Conservation (phyloP, 37 sponge, comb jelly and placozoan species). For the Corticium candelabrum region DNA sequence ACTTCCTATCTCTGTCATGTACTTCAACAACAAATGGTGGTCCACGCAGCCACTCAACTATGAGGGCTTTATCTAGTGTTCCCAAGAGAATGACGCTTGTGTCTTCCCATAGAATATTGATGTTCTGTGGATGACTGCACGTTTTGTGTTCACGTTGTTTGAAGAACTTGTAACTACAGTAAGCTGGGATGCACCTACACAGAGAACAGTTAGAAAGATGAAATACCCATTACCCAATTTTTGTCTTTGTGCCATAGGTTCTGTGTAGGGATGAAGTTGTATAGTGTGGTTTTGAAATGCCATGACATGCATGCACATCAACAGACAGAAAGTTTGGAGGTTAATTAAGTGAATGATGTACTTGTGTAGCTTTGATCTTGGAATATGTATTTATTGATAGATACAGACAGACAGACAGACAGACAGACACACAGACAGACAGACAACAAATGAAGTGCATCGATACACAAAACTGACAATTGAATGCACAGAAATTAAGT, state of each 20-base stretch:
- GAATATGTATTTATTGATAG: too few species aligned
- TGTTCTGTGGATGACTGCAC: constrained; percentile 20
- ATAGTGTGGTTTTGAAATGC: too few species aligned
- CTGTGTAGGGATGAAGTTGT: too few species aligned
- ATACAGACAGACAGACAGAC: constrained; percentile 1
- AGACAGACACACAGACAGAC: too few species aligned
- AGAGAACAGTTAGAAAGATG: neutral
- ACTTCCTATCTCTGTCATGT: constrained; percentile 65
- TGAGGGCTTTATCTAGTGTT: constrained; percentile 21
- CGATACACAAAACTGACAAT: too few species aligned
- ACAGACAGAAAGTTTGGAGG: too few species aligned
- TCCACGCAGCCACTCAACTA: constrained; percentile 73
- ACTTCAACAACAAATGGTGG: constrained; percentile 70
- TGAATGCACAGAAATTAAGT: too few species aligned
- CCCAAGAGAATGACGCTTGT: constrained; percentile 62
- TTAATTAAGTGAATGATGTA: too few species aligned
- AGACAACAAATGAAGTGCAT: too few species aligned
- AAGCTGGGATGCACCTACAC: constrained; percentile 66
- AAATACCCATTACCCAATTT: too few species aligned
- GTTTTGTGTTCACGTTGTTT: constrained; percentile 23
- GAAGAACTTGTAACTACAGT: constrained; percentile 46
- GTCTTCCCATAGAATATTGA: constrained; percentile 38
- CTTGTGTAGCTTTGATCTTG: too few species aligned
- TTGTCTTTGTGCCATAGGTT: neutral
- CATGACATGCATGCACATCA: too few species aligned